phyloP scores from a whole-genome alignment of 2,797 vertebrate species.

The Rallus crepitans region DNA sequence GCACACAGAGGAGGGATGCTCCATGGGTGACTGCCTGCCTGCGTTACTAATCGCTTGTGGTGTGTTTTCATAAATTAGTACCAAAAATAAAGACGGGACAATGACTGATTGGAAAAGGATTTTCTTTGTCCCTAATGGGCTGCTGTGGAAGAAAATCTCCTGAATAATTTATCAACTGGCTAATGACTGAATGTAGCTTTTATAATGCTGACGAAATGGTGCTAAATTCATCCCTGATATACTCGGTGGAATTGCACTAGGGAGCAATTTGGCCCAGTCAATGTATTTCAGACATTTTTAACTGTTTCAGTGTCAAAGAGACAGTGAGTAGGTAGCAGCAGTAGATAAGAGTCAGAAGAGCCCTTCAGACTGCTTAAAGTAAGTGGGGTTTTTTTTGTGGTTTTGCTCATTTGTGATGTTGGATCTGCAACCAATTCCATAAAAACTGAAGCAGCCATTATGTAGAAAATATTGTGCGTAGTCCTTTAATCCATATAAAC shows the following conservation, averaged over 20 bases:
- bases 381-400: neutral
- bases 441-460: neutral
- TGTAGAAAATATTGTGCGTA: neutral
- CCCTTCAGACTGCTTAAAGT: neutral
- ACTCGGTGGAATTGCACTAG: neutral
- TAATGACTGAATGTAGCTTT: slow-evolving; percentile 40
- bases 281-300: slow-evolving; percentile 1
- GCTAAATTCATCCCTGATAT: slow-evolving; percentile 39
- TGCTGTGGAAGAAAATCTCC: slow-evolving; percentile 13
- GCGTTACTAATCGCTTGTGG: neutral
- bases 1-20: neutral
- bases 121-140: slow-evolving; percentile 31
- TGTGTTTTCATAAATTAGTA: neutral
- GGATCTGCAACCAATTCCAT: neutral
- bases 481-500: neutral
- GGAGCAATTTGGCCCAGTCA: neutral
- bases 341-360: neutral
- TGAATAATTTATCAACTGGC: slow-evolving; percentile 54
- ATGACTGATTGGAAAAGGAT: slow-evolving; percentile 24
- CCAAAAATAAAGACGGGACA: slow-evolving; percentile 21
- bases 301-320: neutral
- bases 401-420: neutral
- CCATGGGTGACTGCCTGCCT: neutral
- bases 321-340: neutral
- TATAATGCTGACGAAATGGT: slow-evolving; percentile 26